These are phyloP conservation scores for Erebia aethiops DNA, from an alignment of 2,888 invertebrate genomes.

Conservation along the genomic window DNA sequence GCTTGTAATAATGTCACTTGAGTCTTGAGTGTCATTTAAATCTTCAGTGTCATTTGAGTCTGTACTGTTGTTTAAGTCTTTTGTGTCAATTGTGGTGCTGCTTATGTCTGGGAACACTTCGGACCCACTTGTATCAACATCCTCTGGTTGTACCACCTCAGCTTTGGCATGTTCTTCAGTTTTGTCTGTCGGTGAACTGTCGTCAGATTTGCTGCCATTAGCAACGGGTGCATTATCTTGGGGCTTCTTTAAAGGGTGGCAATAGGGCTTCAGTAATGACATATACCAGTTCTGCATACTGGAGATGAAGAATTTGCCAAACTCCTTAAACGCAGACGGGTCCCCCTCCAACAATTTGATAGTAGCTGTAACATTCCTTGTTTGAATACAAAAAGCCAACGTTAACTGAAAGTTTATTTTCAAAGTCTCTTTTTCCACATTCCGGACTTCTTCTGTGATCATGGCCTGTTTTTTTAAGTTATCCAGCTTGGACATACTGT, in stretches of 20 bases:
- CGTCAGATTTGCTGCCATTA: not conserved
- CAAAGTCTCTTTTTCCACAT: conserved; percentile 43
- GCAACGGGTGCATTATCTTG: not conserved
- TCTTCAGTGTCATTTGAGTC: not conserved
- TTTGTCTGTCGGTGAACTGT: not conserved
- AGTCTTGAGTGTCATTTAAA: not conserved
- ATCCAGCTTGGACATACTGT: conserved; percentile 39
- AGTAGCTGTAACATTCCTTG: conserved; percentile 45
- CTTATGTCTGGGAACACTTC: not conserved
- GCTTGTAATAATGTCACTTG: not conserved
- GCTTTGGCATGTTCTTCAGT: not conserved
- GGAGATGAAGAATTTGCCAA: conserved; percentile 58
- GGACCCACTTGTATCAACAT: not conserved
- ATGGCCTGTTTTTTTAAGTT: conserved; percentile 53
- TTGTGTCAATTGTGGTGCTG: not conserved
- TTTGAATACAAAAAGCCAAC: conserved; percentile 48
- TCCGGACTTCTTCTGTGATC: conserved; percentile 58
- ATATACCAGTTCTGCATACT: conserved; percentile 55
- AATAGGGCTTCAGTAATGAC: conserved; percentile 48
- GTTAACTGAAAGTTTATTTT: conserved; percentile 54
- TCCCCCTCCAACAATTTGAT: conserved; percentile 52
- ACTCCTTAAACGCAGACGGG: conserved; percentile 50
- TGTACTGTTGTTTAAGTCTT: not conserved
- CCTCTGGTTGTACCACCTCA: not conserved
- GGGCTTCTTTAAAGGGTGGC: conserved; percentile 5